Evolutionary conservation across 2,888 invertebrate genomes (phyloP).

Genomic region (Volucella zonaria): DNA sequence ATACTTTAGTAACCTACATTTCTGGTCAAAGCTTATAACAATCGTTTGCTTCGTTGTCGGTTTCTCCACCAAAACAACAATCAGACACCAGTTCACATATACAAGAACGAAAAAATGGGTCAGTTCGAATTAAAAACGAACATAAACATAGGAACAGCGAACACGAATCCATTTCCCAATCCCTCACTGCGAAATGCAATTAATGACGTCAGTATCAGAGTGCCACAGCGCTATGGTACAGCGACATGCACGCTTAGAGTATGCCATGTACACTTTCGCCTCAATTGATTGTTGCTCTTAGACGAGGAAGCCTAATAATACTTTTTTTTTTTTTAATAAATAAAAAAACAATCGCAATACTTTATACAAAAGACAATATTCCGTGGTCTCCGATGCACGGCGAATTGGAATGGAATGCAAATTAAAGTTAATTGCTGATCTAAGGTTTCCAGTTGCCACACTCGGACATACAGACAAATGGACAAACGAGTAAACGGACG

Average conservation of each 20-base stretch:
- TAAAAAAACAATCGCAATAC: constrained; percentile 30
- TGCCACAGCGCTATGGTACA: neutral
- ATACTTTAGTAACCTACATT: constrained; percentile 56
- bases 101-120: constrained; percentile 49
- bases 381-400: constrained; percentile 11
- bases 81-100: constrained; percentile 28
- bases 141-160: constrained; percentile 33
- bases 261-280: constrained; percentile 47
- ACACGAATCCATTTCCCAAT: constrained; percentile 53
- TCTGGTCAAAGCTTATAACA: constrained; percentile 42
- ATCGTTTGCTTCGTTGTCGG: constrained; percentile 11
- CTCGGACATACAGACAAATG: too few relatives aligned
- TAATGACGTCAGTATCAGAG: constrained; percentile 55
- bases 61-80: constrained; percentile 35
- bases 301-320: constrained; percentile 39
- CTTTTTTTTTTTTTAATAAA: constrained; percentile 34
- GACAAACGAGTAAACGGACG: too few relatives aligned
- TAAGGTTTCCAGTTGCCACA: constrained; percentile 29
- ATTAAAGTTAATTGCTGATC: constrained; percentile 53
- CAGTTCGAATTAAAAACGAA: constrained; percentile 61
- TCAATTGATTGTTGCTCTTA: constrained; percentile 41
- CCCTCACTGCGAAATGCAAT: constrained; percentile 57
- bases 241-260: neutral
- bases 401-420: constrained; percentile 32
- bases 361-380: constrained; percentile 42